Conservation (phyloP, 2,888 invertebrate genomes). For the Nomada ferruginata region DNA sequence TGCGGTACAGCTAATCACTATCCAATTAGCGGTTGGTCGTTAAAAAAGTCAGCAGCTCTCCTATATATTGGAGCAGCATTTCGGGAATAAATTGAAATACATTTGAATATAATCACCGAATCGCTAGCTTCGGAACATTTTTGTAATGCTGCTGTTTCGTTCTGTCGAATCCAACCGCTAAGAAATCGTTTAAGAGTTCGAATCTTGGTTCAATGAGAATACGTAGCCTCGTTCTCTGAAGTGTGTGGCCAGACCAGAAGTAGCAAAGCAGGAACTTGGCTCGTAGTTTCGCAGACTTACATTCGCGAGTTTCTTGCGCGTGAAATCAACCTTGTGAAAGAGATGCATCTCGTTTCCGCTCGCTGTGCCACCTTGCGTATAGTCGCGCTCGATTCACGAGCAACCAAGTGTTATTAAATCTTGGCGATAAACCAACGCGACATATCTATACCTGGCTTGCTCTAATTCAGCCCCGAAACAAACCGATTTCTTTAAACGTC, state of each 20-base stretch:
- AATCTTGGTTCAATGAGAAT: too few species aligned
- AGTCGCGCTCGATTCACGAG: constrained; percentile 7
- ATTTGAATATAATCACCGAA: too few species aligned
- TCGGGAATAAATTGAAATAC: too few species aligned
- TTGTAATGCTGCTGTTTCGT: too few species aligned
- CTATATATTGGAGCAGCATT: too few species aligned
- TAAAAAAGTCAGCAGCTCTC: too few species aligned
- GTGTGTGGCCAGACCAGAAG: too few species aligned
- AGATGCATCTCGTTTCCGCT: constrained; percentile 29
- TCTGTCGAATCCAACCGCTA: too few species aligned
- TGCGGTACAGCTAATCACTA: neutral
- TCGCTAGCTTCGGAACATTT: too few species aligned
- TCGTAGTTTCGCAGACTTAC: neutral
- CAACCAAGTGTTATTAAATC: constrained; percentile 32
- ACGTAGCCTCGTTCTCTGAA: too few species aligned
- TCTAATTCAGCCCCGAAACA: neutral
- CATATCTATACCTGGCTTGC: neutral
- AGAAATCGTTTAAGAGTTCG: too few species aligned
- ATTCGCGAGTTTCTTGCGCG: constrained; percentile 21
- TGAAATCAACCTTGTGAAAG: constrained; percentile 22
- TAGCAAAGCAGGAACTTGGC: neutral
- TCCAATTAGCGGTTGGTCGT: too few species aligned
- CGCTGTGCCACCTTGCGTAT: neutral
- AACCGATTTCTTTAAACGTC: neutral
- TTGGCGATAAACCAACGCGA: constrained; percentile 19